Percentiles rank a stretch among this genome's conserved stretches.
phyloP scores from a whole-genome alignment of 2,113 vertebrate species.

The Pantherophis guttatus region DNA sequence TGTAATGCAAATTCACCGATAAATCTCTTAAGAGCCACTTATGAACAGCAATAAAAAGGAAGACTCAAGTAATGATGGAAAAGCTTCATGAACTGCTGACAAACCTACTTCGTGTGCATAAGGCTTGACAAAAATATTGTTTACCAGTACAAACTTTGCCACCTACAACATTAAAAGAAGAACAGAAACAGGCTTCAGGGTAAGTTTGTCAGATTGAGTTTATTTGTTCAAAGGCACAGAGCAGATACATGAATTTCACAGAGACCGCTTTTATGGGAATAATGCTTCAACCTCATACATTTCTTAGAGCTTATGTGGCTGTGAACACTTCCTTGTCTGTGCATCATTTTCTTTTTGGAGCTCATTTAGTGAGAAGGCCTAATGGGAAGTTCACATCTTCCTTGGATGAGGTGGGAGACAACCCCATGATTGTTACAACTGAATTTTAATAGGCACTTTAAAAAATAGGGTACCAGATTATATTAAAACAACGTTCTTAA shows the following conservation, averaged over 20 bases:
- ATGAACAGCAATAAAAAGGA: not conserved
- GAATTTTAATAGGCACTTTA: constrained; percentile 21
- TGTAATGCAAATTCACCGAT: not conserved
- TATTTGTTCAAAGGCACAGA: constrained; percentile 7
- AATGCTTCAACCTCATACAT: constrained; percentile 19
- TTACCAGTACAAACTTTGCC: constrained; percentile 22
- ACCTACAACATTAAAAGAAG: constrained; percentile 21
- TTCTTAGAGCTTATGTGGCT: constrained; percentile 24
- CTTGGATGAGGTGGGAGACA: not conserved
- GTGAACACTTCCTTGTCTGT: not conserved
- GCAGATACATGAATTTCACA: constrained; percentile 27
- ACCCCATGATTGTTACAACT: constrained; percentile 35
- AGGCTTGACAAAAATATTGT: constrained; percentile 15
- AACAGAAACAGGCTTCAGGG: constrained; percentile 16
- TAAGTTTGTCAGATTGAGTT: not conserved
- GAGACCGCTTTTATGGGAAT: constrained; percentile 13
- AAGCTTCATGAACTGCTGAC: not conserved
- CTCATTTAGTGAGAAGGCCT: constrained; percentile 19
- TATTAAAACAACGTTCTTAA: constrained; percentile 35
- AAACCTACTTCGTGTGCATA: not conserved
- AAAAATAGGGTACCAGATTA: not conserved
- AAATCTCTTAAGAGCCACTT: not conserved
- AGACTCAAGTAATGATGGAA: not conserved
- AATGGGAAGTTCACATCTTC: constrained; percentile 23
- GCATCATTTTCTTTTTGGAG: constrained; percentile 15